Evolutionary conservation across 2,888 invertebrate genomes (phyloP).

Genomic region (Corbicula japonica): DNA sequence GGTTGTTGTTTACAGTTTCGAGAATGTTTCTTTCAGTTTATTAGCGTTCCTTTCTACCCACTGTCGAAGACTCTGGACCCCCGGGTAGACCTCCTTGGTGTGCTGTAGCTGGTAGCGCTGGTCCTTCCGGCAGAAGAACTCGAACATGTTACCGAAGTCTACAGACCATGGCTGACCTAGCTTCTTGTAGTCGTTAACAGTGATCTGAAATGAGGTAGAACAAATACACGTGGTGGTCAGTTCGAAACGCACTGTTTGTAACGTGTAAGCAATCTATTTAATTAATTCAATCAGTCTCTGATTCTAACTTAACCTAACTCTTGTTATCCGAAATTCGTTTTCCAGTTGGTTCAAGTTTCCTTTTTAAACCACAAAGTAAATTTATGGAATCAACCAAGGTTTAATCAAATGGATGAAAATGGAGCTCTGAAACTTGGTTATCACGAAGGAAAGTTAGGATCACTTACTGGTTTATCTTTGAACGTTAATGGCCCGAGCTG

Average conservation of each 20-base stretch:
- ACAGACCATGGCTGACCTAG: slow-evolving; percentile 63
- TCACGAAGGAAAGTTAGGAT: no score
- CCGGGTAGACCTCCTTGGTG: slow-evolving; percentile 73
- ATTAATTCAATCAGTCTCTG: no score
- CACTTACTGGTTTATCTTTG: slow-evolving; percentile 80
- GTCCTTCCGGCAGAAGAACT: slow-evolving; percentile 81
- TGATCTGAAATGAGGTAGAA: slow-evolving; percentile 89
- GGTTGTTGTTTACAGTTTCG: background rate
- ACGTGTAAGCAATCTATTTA: no score
- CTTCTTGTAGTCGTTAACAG: slow-evolving; percentile 89
- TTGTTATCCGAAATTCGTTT: no score
- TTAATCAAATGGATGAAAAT: no score
- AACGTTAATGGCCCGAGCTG: slow-evolving; percentile 73
- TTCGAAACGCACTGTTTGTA: no score
- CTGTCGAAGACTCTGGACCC: slow-evolving; percentile 71
- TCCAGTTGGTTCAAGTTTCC: no score
- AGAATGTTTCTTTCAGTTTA: slow-evolving; percentile 33
- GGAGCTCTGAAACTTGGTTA: no score
- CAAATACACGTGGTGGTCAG: no score
- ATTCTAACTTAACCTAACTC: no score
- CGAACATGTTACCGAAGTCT: slow-evolving; percentile 84
- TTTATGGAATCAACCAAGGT: no score
- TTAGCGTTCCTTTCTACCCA: slow-evolving; percentile 76
- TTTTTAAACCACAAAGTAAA: no score
- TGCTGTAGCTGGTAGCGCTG: slow-evolving; percentile 78